Evolutionary conservation across 2,888 invertebrate species (phyloP).

Genomic region (Drosophila hamatofila): DNA sequence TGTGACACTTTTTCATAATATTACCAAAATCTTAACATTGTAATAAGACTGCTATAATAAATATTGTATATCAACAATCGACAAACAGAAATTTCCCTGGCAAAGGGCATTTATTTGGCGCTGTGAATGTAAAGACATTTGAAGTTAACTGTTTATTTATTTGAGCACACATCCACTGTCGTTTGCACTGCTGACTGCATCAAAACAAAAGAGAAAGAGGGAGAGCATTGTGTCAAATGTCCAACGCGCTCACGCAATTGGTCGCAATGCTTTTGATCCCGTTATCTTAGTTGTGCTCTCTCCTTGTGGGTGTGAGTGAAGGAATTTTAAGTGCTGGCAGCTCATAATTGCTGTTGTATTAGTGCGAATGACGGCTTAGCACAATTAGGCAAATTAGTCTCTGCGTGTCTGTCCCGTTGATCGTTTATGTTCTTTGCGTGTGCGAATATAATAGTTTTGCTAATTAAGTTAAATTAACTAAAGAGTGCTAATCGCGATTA

Average conservation of each 20-base stretch:
- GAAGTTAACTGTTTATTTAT: slow-evolving; percentile 5
- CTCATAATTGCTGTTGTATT: not conserved
- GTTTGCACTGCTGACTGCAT: not conserved
- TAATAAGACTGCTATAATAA: no score
- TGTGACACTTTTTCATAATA: no score
- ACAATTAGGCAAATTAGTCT: slow-evolving; percentile 6
- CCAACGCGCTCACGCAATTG: not conserved
- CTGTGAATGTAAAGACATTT: not conserved
- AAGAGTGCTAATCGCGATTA: slow-evolving; percentile 1
- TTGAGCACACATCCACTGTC: not conserved
- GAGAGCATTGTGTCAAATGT: not conserved
- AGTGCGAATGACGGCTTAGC: slow-evolving; percentile 8
- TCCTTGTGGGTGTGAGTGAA: not conserved
- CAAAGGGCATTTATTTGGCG: not conserved
- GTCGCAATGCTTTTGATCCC: slow-evolving; percentile 6
- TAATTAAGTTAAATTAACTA: slow-evolving; percentile 3
- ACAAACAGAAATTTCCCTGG: not conserved
- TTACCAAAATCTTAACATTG: no score
- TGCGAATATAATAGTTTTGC: slow-evolving; percentile 5
- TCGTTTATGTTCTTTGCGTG: slow-evolving; percentile 6
- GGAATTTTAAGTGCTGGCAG: not conserved
- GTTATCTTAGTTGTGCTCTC: slow-evolving; percentile 1
- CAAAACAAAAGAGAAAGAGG: not conserved
- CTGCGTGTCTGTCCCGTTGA: slow-evolving; percentile 2
- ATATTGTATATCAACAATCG: not conserved